A percentile compares a stretch with the other conserved stretches of the same genome.
Conservation (phyloP, 2,797 vertebrate species). For the Esox masquinongy region DNA sequence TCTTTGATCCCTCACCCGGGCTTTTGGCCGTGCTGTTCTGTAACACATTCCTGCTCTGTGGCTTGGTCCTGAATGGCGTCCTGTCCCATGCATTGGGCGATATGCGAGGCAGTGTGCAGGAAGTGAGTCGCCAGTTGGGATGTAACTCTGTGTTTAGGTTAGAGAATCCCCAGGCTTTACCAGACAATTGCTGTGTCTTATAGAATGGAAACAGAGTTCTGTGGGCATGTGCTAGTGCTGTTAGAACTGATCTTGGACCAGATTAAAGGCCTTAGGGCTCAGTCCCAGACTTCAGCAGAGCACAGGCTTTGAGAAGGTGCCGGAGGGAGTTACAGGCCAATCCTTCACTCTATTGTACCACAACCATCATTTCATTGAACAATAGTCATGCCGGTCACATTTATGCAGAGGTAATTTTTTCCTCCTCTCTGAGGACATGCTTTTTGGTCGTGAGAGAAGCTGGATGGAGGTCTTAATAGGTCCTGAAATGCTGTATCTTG, state of each 20-base stretch:
- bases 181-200: slow-evolving; percentile 21
- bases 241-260: background rate
- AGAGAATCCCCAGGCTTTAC: slow-evolving; percentile 4
- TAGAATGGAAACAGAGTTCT: slow-evolving; percentile 16
- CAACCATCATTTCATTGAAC: background rate
- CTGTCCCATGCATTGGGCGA: background rate
- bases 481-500: slow-evolving; percentile 42
- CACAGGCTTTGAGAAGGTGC: slow-evolving; percentile 16
- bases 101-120: background rate
- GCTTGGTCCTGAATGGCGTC: background rate
- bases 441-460: slow-evolving; percentile 32
- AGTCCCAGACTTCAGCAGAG: slow-evolving; percentile 8
- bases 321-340: slow-evolving; percentile 14
- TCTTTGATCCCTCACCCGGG: background rate
- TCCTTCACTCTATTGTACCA: slow-evolving; percentile 2
- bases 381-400: background rate
- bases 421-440: background rate
- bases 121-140: background rate
- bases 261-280: slow-evolving; percentile 18
- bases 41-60: background rate
- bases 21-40: background rate
- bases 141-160: slow-evolving; percentile 7
- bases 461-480: slow-evolving; percentile 43
- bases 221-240: background rate
- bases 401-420: background rate